Conservation (phyloP, 1,140 invertebrate genomes). For the Gryon sp. region DNA sequence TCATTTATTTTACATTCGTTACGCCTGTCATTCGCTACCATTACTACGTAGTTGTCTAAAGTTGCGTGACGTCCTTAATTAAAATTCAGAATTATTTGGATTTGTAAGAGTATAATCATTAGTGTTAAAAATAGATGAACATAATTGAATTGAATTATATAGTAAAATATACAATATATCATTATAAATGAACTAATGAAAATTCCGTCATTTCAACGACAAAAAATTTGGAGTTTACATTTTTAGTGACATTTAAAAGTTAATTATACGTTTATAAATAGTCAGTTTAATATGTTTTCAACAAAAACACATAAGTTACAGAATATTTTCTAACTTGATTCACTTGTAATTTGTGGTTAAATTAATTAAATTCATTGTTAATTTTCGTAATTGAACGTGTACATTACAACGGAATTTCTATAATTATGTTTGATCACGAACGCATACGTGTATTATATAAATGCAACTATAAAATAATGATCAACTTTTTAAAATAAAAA, state of each 20-base stretch:
- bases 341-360: not conserved
- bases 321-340: too few relatives aligned
- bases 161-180: too few relatives aligned
- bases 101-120: not conserved
- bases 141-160: not conserved
- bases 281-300: too few relatives aligned
- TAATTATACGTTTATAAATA: too few relatives aligned
- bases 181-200: too few relatives aligned
- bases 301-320: too few relatives aligned
- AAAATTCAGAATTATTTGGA: constrained; percentile 1
- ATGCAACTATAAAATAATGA: constrained; percentile 24
- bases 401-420: constrained; percentile 26
- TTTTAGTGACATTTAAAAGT: too few relatives aligned
- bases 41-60: constrained; percentile 11
- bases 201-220: too few relatives aligned
- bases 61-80: constrained; percentile 13
- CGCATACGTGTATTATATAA: constrained; percentile 40
- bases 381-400: constrained; percentile 28
- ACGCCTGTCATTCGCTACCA: constrained; percentile 11
- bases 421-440: constrained; percentile 40
- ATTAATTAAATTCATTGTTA: constrained; percentile 8
- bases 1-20: constrained; percentile 26
- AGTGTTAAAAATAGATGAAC: not conserved
- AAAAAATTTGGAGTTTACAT: too few relatives aligned
- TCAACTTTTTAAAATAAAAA: too few relatives aligned